Conservation (phyloP, 2,888 invertebrate genomes). For the Apantesis nais region DNA sequence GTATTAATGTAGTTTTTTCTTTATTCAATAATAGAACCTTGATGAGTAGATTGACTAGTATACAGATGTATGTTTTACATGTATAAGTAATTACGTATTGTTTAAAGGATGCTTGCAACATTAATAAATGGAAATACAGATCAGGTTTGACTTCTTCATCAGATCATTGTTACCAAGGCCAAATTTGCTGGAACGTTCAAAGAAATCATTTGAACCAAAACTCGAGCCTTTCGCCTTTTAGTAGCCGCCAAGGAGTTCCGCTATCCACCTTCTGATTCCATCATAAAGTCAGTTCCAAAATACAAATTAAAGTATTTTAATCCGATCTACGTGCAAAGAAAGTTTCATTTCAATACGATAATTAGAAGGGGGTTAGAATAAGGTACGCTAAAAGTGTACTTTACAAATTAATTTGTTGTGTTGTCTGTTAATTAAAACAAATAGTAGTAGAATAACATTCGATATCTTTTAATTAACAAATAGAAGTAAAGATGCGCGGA, state of each 20-base stretch:
- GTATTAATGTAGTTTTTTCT: slow-evolving; percentile 11
- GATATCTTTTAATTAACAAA: too few relatives aligned
- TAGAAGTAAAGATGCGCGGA: too few relatives aligned
- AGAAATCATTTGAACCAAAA: neutral
- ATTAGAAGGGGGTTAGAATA: too few relatives aligned
- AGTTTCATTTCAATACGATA: too few relatives aligned
- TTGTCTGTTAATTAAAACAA: too few relatives aligned
- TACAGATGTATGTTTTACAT: neutral
- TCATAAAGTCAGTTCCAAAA: neutral
- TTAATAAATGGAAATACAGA: neutral
- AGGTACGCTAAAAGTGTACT: too few relatives aligned
- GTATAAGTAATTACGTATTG: neutral
- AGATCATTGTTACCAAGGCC: neutral
- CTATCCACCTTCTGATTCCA: neutral
- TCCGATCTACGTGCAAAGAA: too few relatives aligned
- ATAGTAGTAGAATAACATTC: too few relatives aligned
- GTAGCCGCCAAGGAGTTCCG: neutral
- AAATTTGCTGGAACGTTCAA: neutral
- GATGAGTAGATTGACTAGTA: neutral
- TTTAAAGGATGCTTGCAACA: neutral
- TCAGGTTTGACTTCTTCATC: neutral
- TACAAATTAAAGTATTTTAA: neutral
- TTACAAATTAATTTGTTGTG: too few relatives aligned
- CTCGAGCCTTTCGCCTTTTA: neutral
- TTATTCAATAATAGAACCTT: slow-evolving; percentile 9